Conservation (phyloP, 1,140 invertebrate genomes). For the Hyphantria cunea region DNA sequence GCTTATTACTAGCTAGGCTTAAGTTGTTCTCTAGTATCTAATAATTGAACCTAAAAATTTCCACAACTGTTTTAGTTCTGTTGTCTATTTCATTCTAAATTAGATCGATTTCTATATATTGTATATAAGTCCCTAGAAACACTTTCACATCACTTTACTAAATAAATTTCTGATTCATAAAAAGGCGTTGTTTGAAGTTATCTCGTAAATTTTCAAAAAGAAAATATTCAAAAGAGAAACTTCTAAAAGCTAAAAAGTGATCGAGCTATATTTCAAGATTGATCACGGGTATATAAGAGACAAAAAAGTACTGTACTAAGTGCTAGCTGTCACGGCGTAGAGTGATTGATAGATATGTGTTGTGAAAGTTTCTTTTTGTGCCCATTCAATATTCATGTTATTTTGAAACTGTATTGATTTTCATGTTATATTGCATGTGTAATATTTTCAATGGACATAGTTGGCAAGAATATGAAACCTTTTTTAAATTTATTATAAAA, state of each 20-base stretch:
- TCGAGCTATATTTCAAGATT: slow-evolving; percentile 34
- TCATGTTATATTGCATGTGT: not conserved
- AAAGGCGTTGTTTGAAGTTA: too few species aligned
- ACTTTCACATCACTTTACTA: not conserved
- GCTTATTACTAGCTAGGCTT: too few species aligned
- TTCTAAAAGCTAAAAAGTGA: not conserved
- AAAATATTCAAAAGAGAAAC: not conserved
- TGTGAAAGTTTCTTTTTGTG: slow-evolving; percentile 27
- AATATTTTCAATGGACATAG: not conserved
- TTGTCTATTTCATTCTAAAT: too few species aligned
- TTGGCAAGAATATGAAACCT: too few species aligned
- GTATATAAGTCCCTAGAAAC: too few species aligned
- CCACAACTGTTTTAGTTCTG: too few species aligned
- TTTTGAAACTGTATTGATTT: slow-evolving; percentile 17
- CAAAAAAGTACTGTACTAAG: slow-evolving; percentile 27
- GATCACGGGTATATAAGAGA: slow-evolving; percentile 19
- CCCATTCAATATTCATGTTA: slow-evolving; percentile 28
- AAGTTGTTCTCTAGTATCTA: too few species aligned
- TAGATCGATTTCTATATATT: too few species aligned
- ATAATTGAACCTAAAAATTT: too few species aligned
- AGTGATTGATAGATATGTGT: slow-evolving; percentile 28
- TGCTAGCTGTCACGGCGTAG: slow-evolving; percentile 17
- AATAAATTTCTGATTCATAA: not conserved
- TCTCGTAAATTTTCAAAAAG: not conserved
- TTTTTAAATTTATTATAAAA: too few species aligned